These are phyloP conservation scores for Caradrina kadenii DNA, from an alignment of 2,888 invertebrate genomes.

Conservation along the genomic window DNA sequence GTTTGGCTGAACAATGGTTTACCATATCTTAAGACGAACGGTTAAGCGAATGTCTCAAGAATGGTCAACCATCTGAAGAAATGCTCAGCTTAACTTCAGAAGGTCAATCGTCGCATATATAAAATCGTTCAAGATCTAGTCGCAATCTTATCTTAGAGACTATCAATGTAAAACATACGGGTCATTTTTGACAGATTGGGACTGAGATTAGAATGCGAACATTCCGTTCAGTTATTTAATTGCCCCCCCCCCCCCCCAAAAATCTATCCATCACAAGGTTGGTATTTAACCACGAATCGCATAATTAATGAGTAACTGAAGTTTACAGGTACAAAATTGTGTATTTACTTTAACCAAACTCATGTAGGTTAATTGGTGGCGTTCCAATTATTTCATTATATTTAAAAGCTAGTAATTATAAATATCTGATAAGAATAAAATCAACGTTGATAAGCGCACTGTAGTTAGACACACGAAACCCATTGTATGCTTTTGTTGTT, in stretches of 20 bases:
- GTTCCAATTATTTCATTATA: slow-evolving; percentile 59
- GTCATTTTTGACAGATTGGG: too few species aligned
- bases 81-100: too few species aligned
- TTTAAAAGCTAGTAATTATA: slow-evolving; percentile 69
- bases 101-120: too few species aligned
- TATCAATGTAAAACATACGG: too few species aligned
- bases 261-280: background rate
- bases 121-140: too few species aligned
- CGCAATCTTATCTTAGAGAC: too few species aligned
- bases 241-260: background rate
- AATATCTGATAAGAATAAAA: slow-evolving; percentile 66
- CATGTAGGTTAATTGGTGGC: slow-evolving; percentile 61
- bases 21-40: too few species aligned
- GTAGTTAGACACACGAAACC: slow-evolving; percentile 68
- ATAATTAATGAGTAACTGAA: slow-evolving; percentile 31
- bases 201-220: too few species aligned
- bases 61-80: too few species aligned
- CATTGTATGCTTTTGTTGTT: slow-evolving; percentile 51
- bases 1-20: too few species aligned
- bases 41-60: too few species aligned
- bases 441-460: slow-evolving; percentile 65
- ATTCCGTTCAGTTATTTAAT: too few species aligned
- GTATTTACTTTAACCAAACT: slow-evolving; percentile 47
- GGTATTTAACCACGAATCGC: background rate
- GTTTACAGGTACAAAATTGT: slow-evolving; percentile 12